Base-by-base conservation (phyloP, 92 coral and sea anemone species). In the Phenganax stokvisi region DNA sequence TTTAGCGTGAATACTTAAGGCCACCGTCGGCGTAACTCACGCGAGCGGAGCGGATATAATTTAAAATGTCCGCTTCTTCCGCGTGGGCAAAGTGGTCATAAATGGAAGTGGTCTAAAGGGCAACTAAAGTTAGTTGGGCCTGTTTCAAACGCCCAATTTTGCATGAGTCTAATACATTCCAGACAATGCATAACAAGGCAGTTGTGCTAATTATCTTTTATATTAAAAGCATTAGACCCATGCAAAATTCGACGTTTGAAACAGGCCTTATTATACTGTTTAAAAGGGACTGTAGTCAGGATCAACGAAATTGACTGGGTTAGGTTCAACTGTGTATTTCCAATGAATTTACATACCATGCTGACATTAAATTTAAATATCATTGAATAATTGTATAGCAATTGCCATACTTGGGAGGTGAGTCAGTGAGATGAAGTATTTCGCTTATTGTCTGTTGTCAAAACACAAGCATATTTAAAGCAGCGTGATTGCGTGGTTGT, bases 401-500 rank as follows among this genome's bases (percentile, higher is more conserved):
- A 37, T 37, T 37, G 47, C 30, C 53, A 12, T 61, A 61, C 25
- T 68, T 30, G 31, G 13, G 51, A 3, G 31, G 73, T 68, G 73
- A 68, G 54, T 68, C 73, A 68, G 31, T 17, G 12, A 30, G 54
- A 29, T 68, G 47, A 68, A 68, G 47, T 68, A 68, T 68, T 68
- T 68, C 7, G 0, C 13, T 27, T 37, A 30, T 68, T 3, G 29
- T 68, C 31, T 37, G 53, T 37, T 68, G 29, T 68, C 73, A 68
- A 68, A 68, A 68, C 30, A 68, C 13, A 30, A 30, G n/a, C 54
- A 12, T 16, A 10, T 37, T 30, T 12, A 9, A 2, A 51, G 12
- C 73, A 68, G 73, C 73, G 16, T 9, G 73, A 28, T 53, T 30
- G 31, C 73, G 73, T 30, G 16, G 73, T 68, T 68, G 54, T 30